Evolutionary conservation across 2,113 vertebrate genomes (phyloP).

Genomic region (Entomyzon cyanotis): DNA sequence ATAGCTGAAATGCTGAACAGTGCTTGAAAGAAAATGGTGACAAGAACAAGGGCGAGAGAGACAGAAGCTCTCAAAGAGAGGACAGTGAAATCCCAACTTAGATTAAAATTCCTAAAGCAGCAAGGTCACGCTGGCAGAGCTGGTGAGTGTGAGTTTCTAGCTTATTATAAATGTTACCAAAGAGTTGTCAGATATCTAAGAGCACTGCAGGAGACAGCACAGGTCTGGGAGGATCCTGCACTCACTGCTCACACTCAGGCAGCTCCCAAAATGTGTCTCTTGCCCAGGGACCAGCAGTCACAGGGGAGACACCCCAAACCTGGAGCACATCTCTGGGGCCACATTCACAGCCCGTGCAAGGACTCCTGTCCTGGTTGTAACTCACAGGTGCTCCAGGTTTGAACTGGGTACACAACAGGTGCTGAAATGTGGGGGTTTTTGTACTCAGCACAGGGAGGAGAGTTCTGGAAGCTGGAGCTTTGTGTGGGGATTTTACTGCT

Average conservation of each 20-base stretch:
- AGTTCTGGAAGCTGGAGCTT: neutral
- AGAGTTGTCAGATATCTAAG: neutral
- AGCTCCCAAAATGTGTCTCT: neutral
- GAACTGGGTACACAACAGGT: neutral
- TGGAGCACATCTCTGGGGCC: neutral
- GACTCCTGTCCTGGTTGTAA: neutral
- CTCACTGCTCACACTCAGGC: neutral
- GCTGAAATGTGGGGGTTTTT: neutral
- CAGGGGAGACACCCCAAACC: neutral
- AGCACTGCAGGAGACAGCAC: neutral
- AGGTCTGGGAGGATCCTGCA: neutral
- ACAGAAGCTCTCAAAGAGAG: neutral
- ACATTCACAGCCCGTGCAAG: accelerated
- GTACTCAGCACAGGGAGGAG: neutral
- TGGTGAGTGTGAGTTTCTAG: neutral
- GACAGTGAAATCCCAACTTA: neutral
- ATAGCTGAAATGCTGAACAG: neutral
- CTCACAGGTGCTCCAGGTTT: neutral
- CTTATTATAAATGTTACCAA: neutral
- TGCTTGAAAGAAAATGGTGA: neutral
- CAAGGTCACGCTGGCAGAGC: neutral
- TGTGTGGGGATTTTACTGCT: neutral
- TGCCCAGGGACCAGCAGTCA: neutral
- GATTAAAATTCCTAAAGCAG: neutral
- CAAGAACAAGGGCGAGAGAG: neutral